A percentile compares a stretch with the other conserved stretches of the same genome.
phyloP scores from a whole-genome alignment of 2,888 invertebrate species.

The Trichopoda pennipes region DNA sequence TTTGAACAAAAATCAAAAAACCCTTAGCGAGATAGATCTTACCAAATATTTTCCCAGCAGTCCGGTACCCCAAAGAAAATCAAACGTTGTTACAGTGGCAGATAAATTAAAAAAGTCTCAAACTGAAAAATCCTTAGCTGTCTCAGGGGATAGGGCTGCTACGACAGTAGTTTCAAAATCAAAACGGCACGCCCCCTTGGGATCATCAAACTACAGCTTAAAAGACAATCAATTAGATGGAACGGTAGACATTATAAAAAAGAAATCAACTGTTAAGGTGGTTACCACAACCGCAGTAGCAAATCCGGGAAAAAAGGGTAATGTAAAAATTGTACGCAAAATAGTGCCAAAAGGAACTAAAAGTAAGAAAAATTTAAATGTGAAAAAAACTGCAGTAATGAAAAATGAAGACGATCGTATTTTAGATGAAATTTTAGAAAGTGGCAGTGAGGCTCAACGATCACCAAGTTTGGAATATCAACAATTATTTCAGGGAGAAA shows the following conservation, averaged over 20 bases:
- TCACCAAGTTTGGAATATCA: conserved; percentile 80
- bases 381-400: conserved; percentile 51
- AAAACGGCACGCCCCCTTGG: conserved; percentile 71
- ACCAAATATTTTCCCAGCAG: conserved; percentile 80
- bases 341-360: conserved; percentile 77
- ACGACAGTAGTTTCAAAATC: conserved; percentile 40
- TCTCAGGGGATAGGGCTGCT: not conserved
- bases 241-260: conserved; percentile 77
- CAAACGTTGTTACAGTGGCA: conserved; percentile 75
- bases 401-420: conserved; percentile 77
- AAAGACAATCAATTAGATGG: conserved; percentile 80
- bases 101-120: conserved; percentile 76
- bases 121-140: conserved; percentile 71
- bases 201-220: conserved; percentile 74
- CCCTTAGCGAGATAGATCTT: conserved; percentile 80
- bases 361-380: conserved; percentile 69
- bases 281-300: conserved; percentile 69
- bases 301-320: conserved; percentile 73
- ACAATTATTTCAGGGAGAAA: conserved; percentile 78
- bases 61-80: conserved; percentile 77
- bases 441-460: conserved; percentile 72
- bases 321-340: conserved; percentile 77
- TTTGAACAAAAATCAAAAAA: conserved; percentile 80
- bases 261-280: conserved; percentile 71
- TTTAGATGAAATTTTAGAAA: conserved; percentile 77